These are phyloP conservation scores for Ophion slaviceki DNA, from an alignment of 2,888 invertebrate species.

Conservation along the genomic window DNA sequence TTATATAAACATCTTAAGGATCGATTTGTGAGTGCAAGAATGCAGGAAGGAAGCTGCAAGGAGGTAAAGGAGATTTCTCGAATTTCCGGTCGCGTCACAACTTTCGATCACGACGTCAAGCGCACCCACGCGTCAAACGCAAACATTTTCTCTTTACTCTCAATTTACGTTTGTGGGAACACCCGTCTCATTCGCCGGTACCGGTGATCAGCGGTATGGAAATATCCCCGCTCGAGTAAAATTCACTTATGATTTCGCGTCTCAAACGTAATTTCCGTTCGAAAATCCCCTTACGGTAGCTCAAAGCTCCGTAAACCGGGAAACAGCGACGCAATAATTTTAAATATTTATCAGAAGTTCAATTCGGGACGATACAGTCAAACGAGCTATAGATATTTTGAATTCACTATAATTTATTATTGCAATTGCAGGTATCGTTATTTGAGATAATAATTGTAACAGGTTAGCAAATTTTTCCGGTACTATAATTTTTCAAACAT, in stretches of 20 bases:
- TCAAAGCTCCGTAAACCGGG: neutral
- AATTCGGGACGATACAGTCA: neutral
- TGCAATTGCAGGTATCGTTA: too few relatives aligned
- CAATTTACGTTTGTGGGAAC: constrained; percentile 14
- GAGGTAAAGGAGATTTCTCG: constrained; percentile 46
- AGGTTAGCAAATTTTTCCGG: neutral
- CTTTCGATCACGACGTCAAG: constrained; percentile 43
- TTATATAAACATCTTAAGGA: constrained; percentile 1
- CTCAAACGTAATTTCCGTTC: constrained; percentile 35
- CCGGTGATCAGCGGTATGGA: constrained; percentile 41
- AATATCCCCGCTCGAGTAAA: constrained; percentile 18
- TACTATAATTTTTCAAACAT: neutral
- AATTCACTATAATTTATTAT: neutral
- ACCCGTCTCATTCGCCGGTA: constrained; percentile 1
- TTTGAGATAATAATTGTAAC: neutral
- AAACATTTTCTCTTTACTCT: constrained; percentile 15
- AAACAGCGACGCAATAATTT: neutral
- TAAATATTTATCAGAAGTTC: neutral
- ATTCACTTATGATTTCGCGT: constrained; percentile 9
- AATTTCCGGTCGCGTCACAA: constrained; percentile 58
- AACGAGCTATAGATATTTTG: neutral
- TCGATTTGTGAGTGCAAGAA: constrained; percentile 1
- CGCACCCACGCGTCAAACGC: constrained; percentile 36
- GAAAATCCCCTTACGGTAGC: neutral
- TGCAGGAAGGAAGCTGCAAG: constrained; percentile 20